Percentiles rank a stretch among this genome's conserved stretches.
phyloP scores from a whole-genome alignment of 1,140 invertebrate species.

The Diorhabda carinulata region DNA sequence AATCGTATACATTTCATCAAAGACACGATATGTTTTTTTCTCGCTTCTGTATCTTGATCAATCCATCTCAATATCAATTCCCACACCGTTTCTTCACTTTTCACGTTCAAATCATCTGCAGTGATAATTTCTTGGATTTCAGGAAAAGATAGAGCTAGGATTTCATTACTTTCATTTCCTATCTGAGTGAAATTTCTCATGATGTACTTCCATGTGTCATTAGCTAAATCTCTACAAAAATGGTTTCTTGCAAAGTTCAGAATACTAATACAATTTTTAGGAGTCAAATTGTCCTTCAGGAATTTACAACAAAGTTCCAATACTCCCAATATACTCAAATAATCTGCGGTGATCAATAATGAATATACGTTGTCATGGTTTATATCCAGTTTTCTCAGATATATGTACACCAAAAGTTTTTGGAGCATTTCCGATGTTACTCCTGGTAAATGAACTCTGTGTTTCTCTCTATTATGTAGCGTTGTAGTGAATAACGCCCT shows the following conservation, averaged over 20 bases:
- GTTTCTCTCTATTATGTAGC: slow-evolving; percentile 62
- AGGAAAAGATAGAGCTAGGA: slow-evolving; percentile 64
- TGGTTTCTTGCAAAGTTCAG: slow-evolving; percentile 73
- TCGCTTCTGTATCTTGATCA: slow-evolving; percentile 46
- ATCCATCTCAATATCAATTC: slow-evolving; percentile 63
- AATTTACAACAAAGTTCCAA: slow-evolving; percentile 74
- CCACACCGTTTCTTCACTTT: slow-evolving; percentile 64
- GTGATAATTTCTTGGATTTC: slow-evolving; percentile 68
- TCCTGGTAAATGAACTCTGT: slow-evolving; percentile 68
- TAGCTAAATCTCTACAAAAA: slow-evolving; percentile 67
- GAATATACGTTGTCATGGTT: slow-evolving; percentile 72
- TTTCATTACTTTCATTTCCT: slow-evolving; percentile 64
- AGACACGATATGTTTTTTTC: slow-evolving; percentile 43
- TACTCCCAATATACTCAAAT: slow-evolving; percentile 74
- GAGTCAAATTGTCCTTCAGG: slow-evolving; percentile 59
- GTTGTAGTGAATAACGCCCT: slow-evolving; percentile 82
- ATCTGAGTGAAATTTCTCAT: slow-evolving; percentile 71
- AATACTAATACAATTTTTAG: slow-evolving; percentile 77
- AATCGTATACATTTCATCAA: slow-evolving; percentile 78
- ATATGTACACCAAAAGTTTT: slow-evolving; percentile 75
- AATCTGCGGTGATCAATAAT: slow-evolving; percentile 71
- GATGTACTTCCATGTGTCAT: slow-evolving; percentile 64
- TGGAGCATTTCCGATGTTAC: slow-evolving; percentile 72
- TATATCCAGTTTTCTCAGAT: slow-evolving; percentile 67
- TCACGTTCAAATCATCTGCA: slow-evolving; percentile 72